Conservation (phyloP, 2,888 invertebrate genomes). For the Zelleria hepariella region DNA sequence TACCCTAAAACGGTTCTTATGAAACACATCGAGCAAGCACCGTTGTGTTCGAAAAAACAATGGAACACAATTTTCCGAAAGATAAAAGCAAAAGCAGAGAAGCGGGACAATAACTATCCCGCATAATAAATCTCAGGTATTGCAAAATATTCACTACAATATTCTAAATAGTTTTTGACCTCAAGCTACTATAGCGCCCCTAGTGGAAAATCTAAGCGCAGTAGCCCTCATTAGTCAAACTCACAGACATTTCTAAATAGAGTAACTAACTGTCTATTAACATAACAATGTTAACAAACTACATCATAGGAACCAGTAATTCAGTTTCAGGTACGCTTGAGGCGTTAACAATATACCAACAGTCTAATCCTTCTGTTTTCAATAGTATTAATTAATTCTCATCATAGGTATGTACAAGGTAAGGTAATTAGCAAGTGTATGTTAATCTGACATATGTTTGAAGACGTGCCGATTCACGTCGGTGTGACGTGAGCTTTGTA, state of each 20-base stretch:
- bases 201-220: not conserved
- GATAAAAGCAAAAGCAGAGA: too few species aligned
- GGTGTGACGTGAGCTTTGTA: conserved; percentile 1
- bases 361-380: conserved; percentile 29
- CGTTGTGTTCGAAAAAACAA: too few species aligned
- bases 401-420: conserved; percentile 36
- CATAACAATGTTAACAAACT: not conserved
- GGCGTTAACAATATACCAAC: conserved; percentile 12
- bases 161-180: too few species aligned
- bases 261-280: not conserved
- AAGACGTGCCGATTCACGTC: conserved; percentile 13
- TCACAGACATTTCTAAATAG: not conserved
- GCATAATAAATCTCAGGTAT: too few species aligned
- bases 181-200: too few species aligned
- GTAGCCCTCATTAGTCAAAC: not conserved
- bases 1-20: too few species aligned
- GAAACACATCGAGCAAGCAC: too few species aligned
- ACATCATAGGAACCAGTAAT: not conserved
- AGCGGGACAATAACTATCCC: too few species aligned
- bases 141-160: too few species aligned
- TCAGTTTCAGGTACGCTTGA: conserved; percentile 6
- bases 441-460: conserved; percentile 40
- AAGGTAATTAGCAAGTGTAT: conserved; percentile 40
- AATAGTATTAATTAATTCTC: conserved; percentile 51
- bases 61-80: too few species aligned